phyloP scores from a whole-genome alignment of 1,140 invertebrate species.

The Pseudomyrmex gracilis region DNA sequence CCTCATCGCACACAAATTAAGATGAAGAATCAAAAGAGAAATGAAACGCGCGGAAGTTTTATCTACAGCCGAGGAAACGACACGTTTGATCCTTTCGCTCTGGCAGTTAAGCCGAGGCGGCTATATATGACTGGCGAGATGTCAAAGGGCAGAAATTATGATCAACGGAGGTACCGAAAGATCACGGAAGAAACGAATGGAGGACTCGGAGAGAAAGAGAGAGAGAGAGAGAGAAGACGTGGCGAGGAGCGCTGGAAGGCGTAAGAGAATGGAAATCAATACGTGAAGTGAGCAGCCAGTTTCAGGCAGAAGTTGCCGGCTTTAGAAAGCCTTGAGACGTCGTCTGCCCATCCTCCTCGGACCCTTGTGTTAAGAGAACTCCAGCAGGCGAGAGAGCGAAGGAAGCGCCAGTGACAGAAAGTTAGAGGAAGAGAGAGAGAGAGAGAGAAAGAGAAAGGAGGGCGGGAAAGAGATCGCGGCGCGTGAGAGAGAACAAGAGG shows the following conservation, averaged over 20 bases:
- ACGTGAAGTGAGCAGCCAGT: slow-evolving; percentile 85
- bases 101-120: slow-evolving; percentile 4
- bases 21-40: neutral
- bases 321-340: slow-evolving; percentile 83
- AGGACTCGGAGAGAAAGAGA: neutral
- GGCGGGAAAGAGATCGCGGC: slow-evolving; percentile 50
- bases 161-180: slow-evolving; percentile 34
- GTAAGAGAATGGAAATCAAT: slow-evolving; percentile 85
- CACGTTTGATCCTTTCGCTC: slow-evolving; percentile 12
- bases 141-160: slow-evolving; percentile 60
- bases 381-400: slow-evolving; percentile 54
- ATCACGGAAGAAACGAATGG: slow-evolving; percentile 36
- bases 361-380: slow-evolving; percentile 72
- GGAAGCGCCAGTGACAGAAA: slow-evolving; percentile 48
- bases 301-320: slow-evolving; percentile 78
- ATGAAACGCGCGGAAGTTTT: neutral
- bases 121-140: slow-evolving; percentile 18
- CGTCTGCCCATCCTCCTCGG: slow-evolving; percentile 77
- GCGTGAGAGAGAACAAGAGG: slow-evolving; percentile 50
- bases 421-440: slow-evolving; percentile 50
- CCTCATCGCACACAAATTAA: too few relatives aligned
- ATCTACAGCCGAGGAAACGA: neutral
- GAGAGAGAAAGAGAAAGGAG: neutral
- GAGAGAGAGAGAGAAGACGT: slow-evolving; percentile 1
- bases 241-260: slow-evolving; percentile 79